Conservation (phyloP, 2,113 vertebrate species). For the Beaufortia kweichowensis region DNA sequence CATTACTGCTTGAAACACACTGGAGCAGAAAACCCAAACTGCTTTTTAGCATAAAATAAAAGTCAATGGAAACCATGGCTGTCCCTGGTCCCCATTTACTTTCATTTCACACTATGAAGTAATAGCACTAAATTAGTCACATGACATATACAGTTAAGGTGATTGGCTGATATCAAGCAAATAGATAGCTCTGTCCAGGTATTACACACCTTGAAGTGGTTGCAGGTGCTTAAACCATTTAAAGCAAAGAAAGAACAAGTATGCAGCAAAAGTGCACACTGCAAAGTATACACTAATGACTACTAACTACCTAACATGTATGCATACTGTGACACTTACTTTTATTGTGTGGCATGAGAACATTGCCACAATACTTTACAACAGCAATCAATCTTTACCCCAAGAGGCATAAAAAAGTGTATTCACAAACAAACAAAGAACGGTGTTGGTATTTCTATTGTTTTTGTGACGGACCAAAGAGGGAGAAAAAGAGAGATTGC, state of each 20-base stretch:
- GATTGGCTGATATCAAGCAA: too few relatives aligned
- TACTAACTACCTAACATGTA: conserved; percentile 15
- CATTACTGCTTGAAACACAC: too few relatives aligned
- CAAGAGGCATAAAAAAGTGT: not conserved
- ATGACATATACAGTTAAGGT: too few relatives aligned
- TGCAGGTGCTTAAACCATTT: conserved; percentile 30
- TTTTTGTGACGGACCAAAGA: not conserved
- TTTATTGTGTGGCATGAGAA: not conserved
- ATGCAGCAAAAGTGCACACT: conserved; percentile 19
- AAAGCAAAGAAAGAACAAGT: not conserved
- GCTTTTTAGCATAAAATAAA: too few relatives aligned
- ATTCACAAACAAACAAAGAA: not conserved
- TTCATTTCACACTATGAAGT: too few relatives aligned
- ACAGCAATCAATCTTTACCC: not conserved
- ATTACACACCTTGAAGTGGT: not conserved
- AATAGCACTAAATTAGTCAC: too few relatives aligned
- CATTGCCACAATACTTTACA: not conserved
- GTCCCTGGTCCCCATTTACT: too few relatives aligned
- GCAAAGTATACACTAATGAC: conserved; percentile 22
- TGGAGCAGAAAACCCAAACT: too few relatives aligned
- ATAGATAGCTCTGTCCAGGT: too few relatives aligned
- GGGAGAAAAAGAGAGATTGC: not conserved
- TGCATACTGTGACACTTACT: not conserved
- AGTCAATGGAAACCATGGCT: too few relatives aligned
- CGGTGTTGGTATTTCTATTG: not conserved